Conservation (phyloP, 2,113 vertebrate genomes). For the Tenebrosternarchus preto region DNA sequence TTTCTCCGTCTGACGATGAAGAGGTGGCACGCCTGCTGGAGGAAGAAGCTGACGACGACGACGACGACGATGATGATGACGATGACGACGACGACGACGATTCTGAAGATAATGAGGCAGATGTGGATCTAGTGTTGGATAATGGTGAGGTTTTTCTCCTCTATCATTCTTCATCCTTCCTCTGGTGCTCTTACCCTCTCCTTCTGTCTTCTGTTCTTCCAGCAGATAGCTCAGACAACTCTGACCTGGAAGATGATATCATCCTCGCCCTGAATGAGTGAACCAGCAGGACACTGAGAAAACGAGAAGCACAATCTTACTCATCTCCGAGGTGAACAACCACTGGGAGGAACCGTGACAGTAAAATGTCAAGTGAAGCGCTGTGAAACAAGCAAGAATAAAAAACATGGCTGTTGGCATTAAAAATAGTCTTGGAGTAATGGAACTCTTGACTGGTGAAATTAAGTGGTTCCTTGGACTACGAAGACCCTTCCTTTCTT, state of each 20-base stretch:
- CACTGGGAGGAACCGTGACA: constrained; percentile 1
- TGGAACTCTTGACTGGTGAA: background rate
- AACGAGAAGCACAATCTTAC: constrained; percentile 7
- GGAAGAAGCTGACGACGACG: constrained; percentile 86
- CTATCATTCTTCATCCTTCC: background rate
- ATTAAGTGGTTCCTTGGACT: background rate
- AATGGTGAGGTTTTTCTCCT: constrained; percentile 81
- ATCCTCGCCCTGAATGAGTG: constrained; percentile 86
- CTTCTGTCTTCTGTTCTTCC: constrained; percentile 60
- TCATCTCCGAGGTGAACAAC: constrained; percentile 5
- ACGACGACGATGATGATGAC: constrained; percentile 87
- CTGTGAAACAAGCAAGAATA: background rate
- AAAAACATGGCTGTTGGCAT: background rate
- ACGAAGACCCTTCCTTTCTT: background rate
- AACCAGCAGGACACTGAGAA: constrained; percentile 36
- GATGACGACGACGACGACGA: constrained; percentile 56
- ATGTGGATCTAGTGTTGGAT: constrained; percentile 89
- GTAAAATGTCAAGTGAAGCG: background rate
- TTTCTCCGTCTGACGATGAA: constrained; percentile 90
- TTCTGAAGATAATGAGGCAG: constrained; percentile 76
- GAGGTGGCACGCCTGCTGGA: constrained; percentile 89
- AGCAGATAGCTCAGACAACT: constrained; percentile 96
- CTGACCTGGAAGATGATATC: constrained; percentile 97
- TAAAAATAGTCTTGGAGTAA: background rate
- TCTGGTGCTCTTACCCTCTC: background rate